A percentile compares a stretch with the other conserved stretches of the same genome.
Conservation (phyloP, 2,888 invertebrate species). For the Metellina segmentata region DNA sequence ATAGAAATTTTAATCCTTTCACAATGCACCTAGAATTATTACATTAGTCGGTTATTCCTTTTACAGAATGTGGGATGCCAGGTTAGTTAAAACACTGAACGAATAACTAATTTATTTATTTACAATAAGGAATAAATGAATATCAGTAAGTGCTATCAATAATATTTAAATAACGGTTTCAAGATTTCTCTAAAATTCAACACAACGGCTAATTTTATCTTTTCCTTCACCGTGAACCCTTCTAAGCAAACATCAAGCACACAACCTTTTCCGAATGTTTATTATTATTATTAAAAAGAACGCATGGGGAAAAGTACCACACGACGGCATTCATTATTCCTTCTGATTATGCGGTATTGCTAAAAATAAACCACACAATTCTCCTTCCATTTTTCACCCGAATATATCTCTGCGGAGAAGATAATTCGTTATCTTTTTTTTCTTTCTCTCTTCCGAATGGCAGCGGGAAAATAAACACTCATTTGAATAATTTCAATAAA, state of each 20-base stretch:
- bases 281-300: background rate
- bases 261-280: background rate
- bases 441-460: background rate
- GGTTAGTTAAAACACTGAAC: too few species aligned
- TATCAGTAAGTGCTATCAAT: too few species aligned
- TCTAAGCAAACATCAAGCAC: background rate
- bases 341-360: background rate
- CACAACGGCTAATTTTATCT: too few species aligned
- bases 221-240: background rate
- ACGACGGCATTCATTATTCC: background rate
- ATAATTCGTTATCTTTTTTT: background rate
- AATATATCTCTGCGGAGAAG: background rate
- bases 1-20: too few species aligned
- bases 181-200: too few species aligned
- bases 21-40: too few species aligned
- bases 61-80: too few species aligned
- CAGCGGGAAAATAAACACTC: constrained; percentile 9
- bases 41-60: too few species aligned
- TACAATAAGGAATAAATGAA: too few species aligned
- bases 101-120: too few species aligned
- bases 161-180: too few species aligned
- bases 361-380: constrained; percentile 1
- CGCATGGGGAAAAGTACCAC: background rate
- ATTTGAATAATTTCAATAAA: constrained; percentile 58
- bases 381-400: background rate